phyloP scores from a whole-genome alignment of 1,140 invertebrate genomes.

The Brachionus calyciflorus region DNA sequence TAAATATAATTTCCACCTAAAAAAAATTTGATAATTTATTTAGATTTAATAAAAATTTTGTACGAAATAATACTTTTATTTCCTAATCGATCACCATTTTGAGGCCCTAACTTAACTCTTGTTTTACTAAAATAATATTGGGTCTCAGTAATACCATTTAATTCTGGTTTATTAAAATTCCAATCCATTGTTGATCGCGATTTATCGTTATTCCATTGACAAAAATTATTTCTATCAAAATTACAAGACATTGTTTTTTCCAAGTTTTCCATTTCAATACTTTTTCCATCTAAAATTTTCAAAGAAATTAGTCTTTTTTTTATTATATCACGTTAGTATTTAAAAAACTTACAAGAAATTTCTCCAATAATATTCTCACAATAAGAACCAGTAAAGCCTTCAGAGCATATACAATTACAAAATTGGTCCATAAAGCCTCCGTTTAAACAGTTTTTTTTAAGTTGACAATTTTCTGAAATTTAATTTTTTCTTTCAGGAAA shows the following conservation, averaged over 20 bases:
- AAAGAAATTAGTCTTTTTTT: no score
- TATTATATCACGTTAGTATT: no score
- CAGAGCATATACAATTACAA: conserved; percentile 44
- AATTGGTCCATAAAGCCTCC: conserved; percentile 19
- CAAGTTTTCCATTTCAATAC: not conserved
- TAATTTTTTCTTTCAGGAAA: not conserved
- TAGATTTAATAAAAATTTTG: not conserved
- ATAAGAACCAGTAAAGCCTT: conserved; percentile 1
- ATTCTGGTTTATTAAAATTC: conserved; percentile 6
- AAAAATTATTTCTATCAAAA: conserved; percentile 5
- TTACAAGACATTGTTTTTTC: not conserved
- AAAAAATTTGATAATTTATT: not conserved
- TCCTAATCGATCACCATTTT: conserved; percentile 10
- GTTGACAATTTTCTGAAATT: conserved; percentile 9
- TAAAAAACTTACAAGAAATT: not conserved
- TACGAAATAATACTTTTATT: not conserved
- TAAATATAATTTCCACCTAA: conserved; percentile 11
- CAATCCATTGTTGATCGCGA: not conserved
- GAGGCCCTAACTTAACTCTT: conserved; percentile 7
- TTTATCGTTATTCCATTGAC: not conserved
- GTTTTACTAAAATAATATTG: conserved; percentile 35
- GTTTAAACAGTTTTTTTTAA: not conserved
- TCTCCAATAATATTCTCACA: conserved; percentile 12
- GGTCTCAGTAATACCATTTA: not conserved
- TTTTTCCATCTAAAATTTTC: no score